These are phyloP conservation scores for Sinocyclocheilus anshuiensis DNA, from an alignment of 2,113 vertebrate genomes.

Conservation along the genomic window DNA sequence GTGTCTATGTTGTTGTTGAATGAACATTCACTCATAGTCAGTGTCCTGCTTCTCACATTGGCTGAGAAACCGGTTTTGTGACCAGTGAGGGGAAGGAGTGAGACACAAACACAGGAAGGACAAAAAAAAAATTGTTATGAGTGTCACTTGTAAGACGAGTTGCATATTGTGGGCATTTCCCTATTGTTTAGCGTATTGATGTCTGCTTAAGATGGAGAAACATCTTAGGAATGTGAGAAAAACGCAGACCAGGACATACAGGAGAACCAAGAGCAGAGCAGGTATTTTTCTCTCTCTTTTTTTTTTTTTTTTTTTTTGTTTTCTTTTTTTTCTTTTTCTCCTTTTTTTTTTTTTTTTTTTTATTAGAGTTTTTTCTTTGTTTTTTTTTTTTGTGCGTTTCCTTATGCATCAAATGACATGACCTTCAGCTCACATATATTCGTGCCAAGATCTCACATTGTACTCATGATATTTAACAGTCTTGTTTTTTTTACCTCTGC, in stretches of 20 bases:
- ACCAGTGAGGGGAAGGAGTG: background rate
- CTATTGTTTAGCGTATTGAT: background rate
- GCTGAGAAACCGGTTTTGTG: constrained; percentile 13
- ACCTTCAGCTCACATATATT: background rate
- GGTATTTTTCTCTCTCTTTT: background rate
- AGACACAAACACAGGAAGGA: background rate
- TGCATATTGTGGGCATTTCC: background rate
- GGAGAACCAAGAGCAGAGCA: constrained; percentile 1
- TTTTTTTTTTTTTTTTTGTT: background rate
- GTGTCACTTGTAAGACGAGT: background rate
- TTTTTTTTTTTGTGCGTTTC: background rate
- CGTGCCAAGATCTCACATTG: background rate
- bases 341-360: too few species aligned
- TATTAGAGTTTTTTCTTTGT: too few species aligned
- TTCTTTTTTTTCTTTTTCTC: too few species aligned
- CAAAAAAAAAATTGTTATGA: background rate
- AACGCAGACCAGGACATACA: background rate
- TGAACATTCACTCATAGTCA: background rate
- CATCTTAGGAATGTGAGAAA: background rate
- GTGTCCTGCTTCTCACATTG: background rate
- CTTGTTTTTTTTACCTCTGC: background rate
- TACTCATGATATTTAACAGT: background rate
- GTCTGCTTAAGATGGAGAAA: constrained; percentile 3
- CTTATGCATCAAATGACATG: background rate
- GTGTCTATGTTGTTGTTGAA: background rate